Conservation (phyloP, 2,888 invertebrate genomes). For the Papilio protenor region DNA sequence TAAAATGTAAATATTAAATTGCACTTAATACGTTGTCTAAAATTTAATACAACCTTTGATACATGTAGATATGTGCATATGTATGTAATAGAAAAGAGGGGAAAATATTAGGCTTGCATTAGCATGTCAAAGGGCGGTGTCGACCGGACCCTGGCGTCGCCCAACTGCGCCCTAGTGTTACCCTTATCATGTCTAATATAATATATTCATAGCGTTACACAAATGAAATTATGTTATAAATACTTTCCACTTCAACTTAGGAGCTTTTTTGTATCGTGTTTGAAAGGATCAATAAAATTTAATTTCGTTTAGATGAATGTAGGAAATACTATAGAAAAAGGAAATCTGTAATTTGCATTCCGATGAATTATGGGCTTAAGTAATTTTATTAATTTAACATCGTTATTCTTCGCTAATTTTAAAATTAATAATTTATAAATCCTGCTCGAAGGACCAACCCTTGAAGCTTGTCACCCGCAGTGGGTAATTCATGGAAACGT, state of each 20-base stretch:
- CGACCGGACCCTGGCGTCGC: constrained; percentile 55
- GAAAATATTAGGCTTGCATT: constrained; percentile 65
- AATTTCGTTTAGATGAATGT: not conserved
- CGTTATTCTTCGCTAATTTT: not conserved
- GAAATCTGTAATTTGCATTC: not conserved
- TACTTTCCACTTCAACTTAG: constrained; percentile 36
- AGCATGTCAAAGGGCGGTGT: constrained; percentile 72
- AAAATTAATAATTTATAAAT: constrained; percentile 42
- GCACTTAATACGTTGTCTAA: not conserved
- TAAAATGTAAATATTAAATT: not conserved
- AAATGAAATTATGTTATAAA: constrained; percentile 57
- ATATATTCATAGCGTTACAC: constrained; percentile 59
- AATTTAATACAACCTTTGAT: constrained; percentile 11
- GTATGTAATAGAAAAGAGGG: constrained; percentile 29
- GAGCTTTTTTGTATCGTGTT: not conserved
- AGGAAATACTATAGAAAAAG: not conserved
- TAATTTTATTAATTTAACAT: not conserved
- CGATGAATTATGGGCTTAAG: not conserved
- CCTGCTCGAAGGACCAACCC: constrained; percentile 46
- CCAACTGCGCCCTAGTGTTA: constrained; percentile 50
- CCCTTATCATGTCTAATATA: constrained; percentile 52
- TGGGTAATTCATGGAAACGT: constrained; percentile 60
- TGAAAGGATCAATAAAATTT: not conserved
- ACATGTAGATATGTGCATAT: constrained; percentile 22
- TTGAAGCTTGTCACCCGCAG: constrained; percentile 61